phyloP scores from a whole-genome alignment of 2,888 invertebrate genomes.

The Zygogramma bicolorata region DNA sequence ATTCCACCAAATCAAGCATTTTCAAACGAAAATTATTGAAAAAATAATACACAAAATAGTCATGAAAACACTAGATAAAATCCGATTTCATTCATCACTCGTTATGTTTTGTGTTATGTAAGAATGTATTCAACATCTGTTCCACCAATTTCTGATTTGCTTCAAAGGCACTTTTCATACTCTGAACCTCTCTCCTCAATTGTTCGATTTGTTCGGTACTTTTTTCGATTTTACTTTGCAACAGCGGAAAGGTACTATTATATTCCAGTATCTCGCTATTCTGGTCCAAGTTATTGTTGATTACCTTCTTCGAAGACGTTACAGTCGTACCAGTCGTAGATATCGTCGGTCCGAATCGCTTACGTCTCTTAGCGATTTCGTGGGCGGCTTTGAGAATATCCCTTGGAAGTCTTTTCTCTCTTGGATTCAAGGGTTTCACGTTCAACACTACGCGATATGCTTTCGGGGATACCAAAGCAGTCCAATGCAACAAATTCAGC shows the following conservation, averaged over 20 bases:
- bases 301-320: conserved; percentile 74
- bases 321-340: conserved; percentile 76
- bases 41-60: background rate
- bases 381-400: conserved; percentile 85
- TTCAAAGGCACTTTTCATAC: conserved; percentile 66
- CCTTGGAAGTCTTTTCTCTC: conserved; percentile 83
- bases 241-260: conserved; percentile 69
- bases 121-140: conserved; percentile 58
- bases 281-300: conserved; percentile 72
- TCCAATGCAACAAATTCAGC: conserved; percentile 80
- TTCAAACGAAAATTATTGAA: no score
- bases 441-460: conserved; percentile 85
- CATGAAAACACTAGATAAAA: conserved; percentile 19
- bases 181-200: conserved; percentile 76
- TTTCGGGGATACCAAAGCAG: conserved; percentile 84
- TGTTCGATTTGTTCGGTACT: conserved; percentile 76
- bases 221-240: conserved; percentile 77
- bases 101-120: conserved; percentile 50
- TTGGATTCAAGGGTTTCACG: conserved; percentile 86
- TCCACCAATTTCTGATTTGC: conserved; percentile 58
- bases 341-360: conserved; percentile 77
- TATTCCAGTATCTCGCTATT: conserved; percentile 60
- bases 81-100: conserved; percentile 38
- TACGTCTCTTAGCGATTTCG: conserved; percentile 83
- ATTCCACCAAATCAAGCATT: no score